Percentiles rank a stretch among this genome's conserved stretches.
phyloP scores from a whole-genome alignment of 2,113 vertebrate genomes.

The Menura novaehollandiae region DNA sequence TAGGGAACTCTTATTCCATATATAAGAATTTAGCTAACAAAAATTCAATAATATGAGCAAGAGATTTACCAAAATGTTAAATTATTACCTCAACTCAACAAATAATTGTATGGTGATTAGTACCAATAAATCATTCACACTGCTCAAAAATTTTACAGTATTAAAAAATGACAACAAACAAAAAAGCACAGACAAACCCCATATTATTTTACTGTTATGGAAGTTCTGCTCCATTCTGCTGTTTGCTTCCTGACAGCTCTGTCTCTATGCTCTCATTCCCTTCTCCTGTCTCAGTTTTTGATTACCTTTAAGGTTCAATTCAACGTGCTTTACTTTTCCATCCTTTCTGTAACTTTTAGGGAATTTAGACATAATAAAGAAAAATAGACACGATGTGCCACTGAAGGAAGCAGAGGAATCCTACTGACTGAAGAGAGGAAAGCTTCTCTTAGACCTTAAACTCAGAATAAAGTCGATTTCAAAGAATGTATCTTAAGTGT shows the following conservation, averaged over 20 bases:
- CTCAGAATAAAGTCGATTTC: neutral
- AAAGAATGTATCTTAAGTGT: neutral
- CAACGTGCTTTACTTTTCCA: accelerated
- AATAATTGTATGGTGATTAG: neutral
- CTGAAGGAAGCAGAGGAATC: neutral
- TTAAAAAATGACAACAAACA: neutral
- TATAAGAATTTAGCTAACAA: neutral
- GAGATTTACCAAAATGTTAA: neutral
- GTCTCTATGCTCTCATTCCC: neutral
- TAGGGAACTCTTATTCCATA: neutral
- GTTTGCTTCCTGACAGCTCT: neutral
- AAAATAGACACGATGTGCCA: neutral
- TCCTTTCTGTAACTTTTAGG: neutral
- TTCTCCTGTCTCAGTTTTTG: neutral
- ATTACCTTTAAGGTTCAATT: neutral
- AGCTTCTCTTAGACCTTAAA: neutral
- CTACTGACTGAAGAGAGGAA: neutral
- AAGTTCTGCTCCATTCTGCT: neutral
- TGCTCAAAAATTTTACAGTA: neutral
- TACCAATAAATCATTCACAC: neutral
- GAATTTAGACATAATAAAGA: neutral
- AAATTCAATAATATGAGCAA: neutral
- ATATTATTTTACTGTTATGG: neutral
- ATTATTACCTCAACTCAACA: neutral
- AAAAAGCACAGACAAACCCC: neutral